Conservation (phyloP, 2,888 invertebrate genomes). For the Strigamia crassipes region DNA sequence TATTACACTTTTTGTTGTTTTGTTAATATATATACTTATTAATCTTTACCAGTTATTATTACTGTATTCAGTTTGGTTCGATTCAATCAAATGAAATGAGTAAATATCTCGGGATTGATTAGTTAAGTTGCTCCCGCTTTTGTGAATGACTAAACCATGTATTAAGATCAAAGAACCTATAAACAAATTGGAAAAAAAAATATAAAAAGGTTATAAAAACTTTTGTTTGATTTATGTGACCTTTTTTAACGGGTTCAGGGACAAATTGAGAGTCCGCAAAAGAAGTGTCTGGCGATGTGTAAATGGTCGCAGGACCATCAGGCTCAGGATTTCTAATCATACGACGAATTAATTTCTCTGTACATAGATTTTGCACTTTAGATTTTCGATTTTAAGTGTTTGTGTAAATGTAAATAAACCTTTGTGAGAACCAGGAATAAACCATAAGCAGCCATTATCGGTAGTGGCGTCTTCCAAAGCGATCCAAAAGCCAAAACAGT, state of each 20-base stretch:
- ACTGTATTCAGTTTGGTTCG: slow-evolving; percentile 73
- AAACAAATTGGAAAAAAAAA: slow-evolving; percentile 50
- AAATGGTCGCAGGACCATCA: slow-evolving; percentile 66
- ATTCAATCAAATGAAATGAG: slow-evolving; percentile 92
- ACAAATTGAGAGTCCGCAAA: slow-evolving; percentile 72
- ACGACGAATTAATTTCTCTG: slow-evolving; percentile 57
- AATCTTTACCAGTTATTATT: slow-evolving; percentile 79
- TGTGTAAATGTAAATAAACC: slow-evolving; percentile 55
- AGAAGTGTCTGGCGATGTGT: slow-evolving; percentile 65
- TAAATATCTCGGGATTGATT: slow-evolving; percentile 86
- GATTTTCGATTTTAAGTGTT: neutral
- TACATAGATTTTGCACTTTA: neutral
- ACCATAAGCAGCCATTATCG: slow-evolving; percentile 94
- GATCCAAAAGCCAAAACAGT: slow-evolving; percentile 90
- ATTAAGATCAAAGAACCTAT: slow-evolving; percentile 84
- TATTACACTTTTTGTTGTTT: neutral
- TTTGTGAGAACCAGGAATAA: slow-evolving; percentile 88
- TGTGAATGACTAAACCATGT: slow-evolving; percentile 91
- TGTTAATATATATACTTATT: neutral
- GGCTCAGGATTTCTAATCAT: slow-evolving; percentile 72
- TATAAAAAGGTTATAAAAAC: slow-evolving; percentile 43
- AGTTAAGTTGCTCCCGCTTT: slow-evolving; percentile 84
- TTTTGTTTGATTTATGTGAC: slow-evolving; percentile 60
- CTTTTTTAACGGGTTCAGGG: slow-evolving; percentile 81
- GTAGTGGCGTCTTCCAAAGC: slow-evolving; percentile 90